A percentile compares a stretch with the other conserved stretches of the same genome.
Conservation (phyloP, 2,888 invertebrate genomes). For the Agrenia bidenticulata region DNA sequence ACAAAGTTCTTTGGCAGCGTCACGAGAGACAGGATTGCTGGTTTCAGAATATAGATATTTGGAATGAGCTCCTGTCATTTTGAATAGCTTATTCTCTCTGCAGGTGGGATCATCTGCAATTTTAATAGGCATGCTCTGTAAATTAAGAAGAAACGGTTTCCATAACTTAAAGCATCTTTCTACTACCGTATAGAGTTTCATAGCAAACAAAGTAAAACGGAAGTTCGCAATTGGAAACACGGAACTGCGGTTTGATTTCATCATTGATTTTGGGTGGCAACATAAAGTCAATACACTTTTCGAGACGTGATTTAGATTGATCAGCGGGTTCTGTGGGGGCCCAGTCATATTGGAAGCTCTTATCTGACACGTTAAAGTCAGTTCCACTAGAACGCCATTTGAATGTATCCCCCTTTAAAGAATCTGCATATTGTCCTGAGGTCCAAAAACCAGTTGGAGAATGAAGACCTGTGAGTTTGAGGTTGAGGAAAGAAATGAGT, state of each 20-base stretch:
- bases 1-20: neutral
- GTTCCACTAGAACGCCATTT: neutral
- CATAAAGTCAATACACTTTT: neutral
- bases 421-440: neutral
- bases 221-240: slow-evolving; percentile 2
- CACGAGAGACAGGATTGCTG: neutral
- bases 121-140: too few relatives aligned
- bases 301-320: neutral
- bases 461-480: neutral
- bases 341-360: neutral
- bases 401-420: neutral
- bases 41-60: neutral
- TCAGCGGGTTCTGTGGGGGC: neutral
- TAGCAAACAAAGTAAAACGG: slow-evolving; percentile 6
- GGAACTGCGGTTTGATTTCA: neutral
- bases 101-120: neutral
- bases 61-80: neutral
- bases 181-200: too few relatives aligned
- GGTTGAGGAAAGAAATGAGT: neutral
- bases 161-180: neutral
- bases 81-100: neutral
- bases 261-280: neutral
- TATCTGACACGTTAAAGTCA: neutral
- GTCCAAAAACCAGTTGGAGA: slow-evolving; percentile 5
- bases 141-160: too few relatives aligned